Conservation (phyloP, 2,888 invertebrate species). For the Iselma pallidipennis region DNA sequence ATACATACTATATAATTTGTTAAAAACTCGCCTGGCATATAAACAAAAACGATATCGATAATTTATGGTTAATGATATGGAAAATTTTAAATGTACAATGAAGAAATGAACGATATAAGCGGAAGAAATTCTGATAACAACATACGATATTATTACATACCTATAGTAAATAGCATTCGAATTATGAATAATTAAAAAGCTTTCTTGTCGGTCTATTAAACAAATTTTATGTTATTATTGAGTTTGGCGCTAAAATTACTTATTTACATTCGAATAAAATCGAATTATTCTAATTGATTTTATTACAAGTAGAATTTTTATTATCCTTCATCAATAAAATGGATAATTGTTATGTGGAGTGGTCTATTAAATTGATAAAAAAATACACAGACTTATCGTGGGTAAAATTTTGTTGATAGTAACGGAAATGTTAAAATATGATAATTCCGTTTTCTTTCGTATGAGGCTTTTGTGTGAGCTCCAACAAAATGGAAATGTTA, state of each 20-base stretch:
- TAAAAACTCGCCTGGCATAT: conserved; percentile 2
- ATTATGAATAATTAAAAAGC: conserved; percentile 26
- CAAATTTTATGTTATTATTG: conserved; percentile 16
- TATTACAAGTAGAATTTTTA: neutral
- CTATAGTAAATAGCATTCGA: conserved; percentile 13
- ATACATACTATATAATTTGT: neutral
- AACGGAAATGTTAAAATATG: too few relatives aligned
- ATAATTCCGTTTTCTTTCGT: too few relatives aligned
- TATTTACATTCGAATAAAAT: conserved; percentile 17
- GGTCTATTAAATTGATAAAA: too few relatives aligned
- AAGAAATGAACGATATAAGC: conserved; percentile 23
- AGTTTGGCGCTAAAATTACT: conserved; percentile 10
- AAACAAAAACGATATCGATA: neutral
- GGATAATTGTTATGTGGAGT: too few relatives aligned
- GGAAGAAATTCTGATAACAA: conserved; percentile 22
- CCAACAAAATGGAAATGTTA: too few relatives aligned
- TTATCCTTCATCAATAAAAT: neutral
- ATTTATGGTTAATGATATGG: conserved; percentile 20
- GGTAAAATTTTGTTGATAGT: too few relatives aligned
- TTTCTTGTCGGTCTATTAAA: conserved; percentile 19
- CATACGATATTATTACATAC: conserved; percentile 24
- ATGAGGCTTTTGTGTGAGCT: too few relatives aligned
- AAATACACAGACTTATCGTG: too few relatives aligned
- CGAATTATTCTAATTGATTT: too few relatives aligned
- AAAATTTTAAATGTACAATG: conserved; percentile 16